Base-by-base conservation (phyloP, 2,888 invertebrate species). In the Apamea monoglypha region DNA sequence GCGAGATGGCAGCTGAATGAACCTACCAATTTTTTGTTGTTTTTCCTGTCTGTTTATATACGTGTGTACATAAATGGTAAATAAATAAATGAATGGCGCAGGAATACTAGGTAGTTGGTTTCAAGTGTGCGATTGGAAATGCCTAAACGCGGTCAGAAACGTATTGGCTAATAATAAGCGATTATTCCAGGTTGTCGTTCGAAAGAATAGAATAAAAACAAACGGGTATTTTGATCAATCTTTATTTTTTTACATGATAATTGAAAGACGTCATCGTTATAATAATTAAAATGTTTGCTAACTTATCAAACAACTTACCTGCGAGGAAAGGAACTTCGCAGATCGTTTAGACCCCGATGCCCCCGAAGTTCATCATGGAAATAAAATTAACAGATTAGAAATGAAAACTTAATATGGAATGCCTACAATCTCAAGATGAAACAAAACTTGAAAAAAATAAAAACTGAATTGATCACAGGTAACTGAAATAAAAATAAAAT, bases 301-400 rank as follows among this genome's bases (percentile, higher is more conserved):
- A 78, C 61, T 75, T 76, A 74, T 64, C 36, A 85, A 72, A 78
- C n/a, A 84, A 95, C 95, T 95, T 94, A 95, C 95, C 95, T 92
- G 90, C 69, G 89, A 87, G 87, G 90, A 90, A 90, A 91, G 88
- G 88, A 91, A 91, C 91, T 92, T 91, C 90, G 91, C 87, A 91
- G 91, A 90, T 91, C 86, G 91, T 88, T 88, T 90, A 90, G 89
- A 91, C 87, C 90, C 87, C 91, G 91, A 89, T 88, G 90, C 91
- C 92, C 92, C 92, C 93, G 92, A 88, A 91, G 93, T 94, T 92
- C 90, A 89, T 91, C 95, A 96, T 96, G 95, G 92, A 95, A 95
- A 96, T 94, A 95, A 96, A 96, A 95, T 93, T 87, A 91, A 92
- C 88, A 90, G 81, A 92, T 93, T 94, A 94, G 93, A 92, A 94